Conservation (phyloP, 92 coral and sea anemone species). For the Siderastrea radians region DNA sequence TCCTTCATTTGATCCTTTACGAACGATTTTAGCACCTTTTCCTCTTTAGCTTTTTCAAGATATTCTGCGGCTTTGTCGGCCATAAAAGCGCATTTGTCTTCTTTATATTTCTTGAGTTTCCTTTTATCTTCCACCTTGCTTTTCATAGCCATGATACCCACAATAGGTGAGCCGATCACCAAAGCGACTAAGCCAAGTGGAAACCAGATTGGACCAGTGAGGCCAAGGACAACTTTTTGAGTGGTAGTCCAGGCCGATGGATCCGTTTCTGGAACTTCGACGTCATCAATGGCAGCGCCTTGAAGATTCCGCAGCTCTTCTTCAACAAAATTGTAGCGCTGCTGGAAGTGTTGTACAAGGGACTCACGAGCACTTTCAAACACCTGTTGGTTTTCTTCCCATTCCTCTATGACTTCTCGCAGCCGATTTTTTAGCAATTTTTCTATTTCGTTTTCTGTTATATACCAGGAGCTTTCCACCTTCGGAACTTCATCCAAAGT, state of each 20-base stretch:
- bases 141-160: constrained; percentile 1
- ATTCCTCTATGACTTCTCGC: neutral
- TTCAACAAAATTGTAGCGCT: too few relatives aligned
- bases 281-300: neutral
- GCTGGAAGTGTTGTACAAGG: too few relatives aligned
- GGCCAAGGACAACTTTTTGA: constrained; percentile 39
- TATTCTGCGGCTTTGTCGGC: neutral
- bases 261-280: neutral
- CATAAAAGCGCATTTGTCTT: neutral
- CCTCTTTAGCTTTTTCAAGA: neutral
- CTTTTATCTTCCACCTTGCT: neutral
- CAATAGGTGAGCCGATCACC: constrained; percentile 22
- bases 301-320: constrained; percentile 13
- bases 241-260: neutral
- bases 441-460: constrained; percentile 5
- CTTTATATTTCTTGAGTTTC: neutral
- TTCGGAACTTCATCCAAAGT: constrained; percentile 15
- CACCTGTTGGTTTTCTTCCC: neutral
- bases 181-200: constrained; percentile 33
- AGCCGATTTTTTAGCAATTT: constrained; percentile 33
- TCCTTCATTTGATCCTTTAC: neutral
- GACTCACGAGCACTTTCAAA: constrained; percentile 2
- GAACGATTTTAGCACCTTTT: neutral
- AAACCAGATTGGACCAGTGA: constrained; percentile 28
- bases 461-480: constrained; percentile 20